Base-by-base conservation (phyloP, 35 echinoderm and acorn worm genomes). In the Chiridota heheva region DNA sequence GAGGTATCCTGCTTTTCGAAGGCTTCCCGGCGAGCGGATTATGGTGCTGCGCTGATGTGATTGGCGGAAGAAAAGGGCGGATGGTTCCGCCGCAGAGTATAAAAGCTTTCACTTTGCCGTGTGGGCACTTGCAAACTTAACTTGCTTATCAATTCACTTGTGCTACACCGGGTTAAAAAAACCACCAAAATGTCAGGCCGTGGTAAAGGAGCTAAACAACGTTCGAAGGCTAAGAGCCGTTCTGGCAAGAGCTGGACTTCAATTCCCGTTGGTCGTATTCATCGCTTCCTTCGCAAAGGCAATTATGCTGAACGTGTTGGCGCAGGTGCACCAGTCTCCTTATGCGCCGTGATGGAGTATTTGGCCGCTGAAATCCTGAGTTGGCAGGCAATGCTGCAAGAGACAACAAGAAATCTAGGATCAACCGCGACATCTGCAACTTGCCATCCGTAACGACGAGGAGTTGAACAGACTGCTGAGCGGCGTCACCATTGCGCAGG, bases 341-440 rank as follows among this genome's bases (percentile, higher is more conserved):
- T 83, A 28, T 66, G 66, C 30, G 87, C 87, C 12, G 87, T 89
- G 3, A 60, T 89, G 64, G 87, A 89, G 58, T 89, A 89, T 68
- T 44, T 89, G 64, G 68, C 87, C 7, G 87, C 87, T 60, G 87
- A 89, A 43, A 89, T 89, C 67, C 44, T 89, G 87, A 89, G 69
- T 74, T 83, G 78, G 87, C 87, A 18, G 87, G 87, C 39, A 83
- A 89, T 36, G 78, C 78, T 33, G 87, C 80, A 33, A 68, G 87
- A 25, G 87, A 90, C 87, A 90, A 90, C 80, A 90, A 90, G 80
- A 90, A 90, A 63, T 71, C 66, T 2, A 82, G 87, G 42, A 89
- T 83, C 69, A 83, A 68, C 87, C 87, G 66, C 87, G 87, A 82
- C 87, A 89, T 59, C 39, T 89, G 38, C 87, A 83, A 34, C 79